A percentile compares a stretch with the other conserved stretches of the same genome.
Conservation (phyloP, 2,797 vertebrate genomes). For the Scyliorhinus canicula region DNA sequence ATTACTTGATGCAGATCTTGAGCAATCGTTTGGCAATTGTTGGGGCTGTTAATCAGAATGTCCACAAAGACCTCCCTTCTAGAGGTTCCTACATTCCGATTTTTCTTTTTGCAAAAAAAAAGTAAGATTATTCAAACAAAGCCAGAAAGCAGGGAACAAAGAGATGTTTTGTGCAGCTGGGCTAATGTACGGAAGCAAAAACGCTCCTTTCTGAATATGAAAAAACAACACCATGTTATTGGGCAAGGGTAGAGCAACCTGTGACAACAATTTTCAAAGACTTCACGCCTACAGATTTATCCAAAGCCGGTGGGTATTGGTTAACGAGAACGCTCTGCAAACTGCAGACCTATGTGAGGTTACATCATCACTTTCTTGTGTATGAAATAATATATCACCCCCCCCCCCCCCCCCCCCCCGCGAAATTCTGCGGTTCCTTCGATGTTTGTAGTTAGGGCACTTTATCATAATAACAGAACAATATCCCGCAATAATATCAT, state of each 20-base stretch:
- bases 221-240: background rate
- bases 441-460: background rate
- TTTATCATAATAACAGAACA: background rate
- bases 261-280: background rate
- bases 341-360: background rate
- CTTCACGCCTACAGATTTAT: background rate
- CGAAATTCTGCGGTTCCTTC: background rate
- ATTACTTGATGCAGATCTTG: background rate
- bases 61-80: background rate
- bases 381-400: background rate
- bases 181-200: background rate
- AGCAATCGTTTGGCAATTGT: background rate
- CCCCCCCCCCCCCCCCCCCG: background rate
- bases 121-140: background rate
- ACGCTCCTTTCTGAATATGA: background rate
- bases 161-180: background rate
- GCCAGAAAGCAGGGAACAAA: background rate
- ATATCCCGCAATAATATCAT: background rate
- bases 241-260: too few relatives aligned
- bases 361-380: background rate
- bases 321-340: background rate
- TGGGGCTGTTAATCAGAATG: background rate
- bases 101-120: background rate
- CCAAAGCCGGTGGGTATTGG: background rate
- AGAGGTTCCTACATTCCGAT: background rate